Conservation (phyloP, 2,113 vertebrate genomes). For the Erinaceus europaeus region DNA sequence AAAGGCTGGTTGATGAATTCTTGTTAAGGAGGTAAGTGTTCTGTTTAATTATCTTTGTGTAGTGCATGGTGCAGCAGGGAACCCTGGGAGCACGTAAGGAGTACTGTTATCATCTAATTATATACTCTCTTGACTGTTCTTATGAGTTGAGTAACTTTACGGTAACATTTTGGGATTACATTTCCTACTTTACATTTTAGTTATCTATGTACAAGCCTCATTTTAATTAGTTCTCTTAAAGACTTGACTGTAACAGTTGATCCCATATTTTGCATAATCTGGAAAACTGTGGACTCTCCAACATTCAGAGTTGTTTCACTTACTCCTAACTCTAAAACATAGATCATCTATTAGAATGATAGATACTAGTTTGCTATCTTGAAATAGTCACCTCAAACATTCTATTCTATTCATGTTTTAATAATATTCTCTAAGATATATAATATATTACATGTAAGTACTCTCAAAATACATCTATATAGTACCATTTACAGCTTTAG, state of each 20-base stretch:
- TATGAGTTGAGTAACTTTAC: background rate
- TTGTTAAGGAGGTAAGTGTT: background rate
- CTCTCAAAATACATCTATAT: background rate
- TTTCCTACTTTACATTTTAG: background rate
- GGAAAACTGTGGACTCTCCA: background rate
- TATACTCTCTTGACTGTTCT: background rate
- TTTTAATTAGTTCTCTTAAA: background rate
- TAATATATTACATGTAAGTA: background rate
- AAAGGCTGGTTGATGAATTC: background rate
- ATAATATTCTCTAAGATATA: background rate
- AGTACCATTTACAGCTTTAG: background rate
- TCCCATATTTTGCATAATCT: background rate
- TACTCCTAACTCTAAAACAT: background rate
- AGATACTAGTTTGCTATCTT: background rate
- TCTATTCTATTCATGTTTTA: background rate
- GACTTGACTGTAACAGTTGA: background rate
- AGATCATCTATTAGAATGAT: background rate
- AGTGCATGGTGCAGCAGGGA: background rate
- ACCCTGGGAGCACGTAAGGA: background rate
- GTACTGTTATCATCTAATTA: background rate
- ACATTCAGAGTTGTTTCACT: background rate
- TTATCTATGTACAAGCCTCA: background rate
- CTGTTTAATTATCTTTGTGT: background rate
- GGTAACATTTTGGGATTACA: background rate
- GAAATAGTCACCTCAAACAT: background rate